Conservation (phyloP, 2,888 invertebrate species). For the Stenichneumon culpator region DNA sequence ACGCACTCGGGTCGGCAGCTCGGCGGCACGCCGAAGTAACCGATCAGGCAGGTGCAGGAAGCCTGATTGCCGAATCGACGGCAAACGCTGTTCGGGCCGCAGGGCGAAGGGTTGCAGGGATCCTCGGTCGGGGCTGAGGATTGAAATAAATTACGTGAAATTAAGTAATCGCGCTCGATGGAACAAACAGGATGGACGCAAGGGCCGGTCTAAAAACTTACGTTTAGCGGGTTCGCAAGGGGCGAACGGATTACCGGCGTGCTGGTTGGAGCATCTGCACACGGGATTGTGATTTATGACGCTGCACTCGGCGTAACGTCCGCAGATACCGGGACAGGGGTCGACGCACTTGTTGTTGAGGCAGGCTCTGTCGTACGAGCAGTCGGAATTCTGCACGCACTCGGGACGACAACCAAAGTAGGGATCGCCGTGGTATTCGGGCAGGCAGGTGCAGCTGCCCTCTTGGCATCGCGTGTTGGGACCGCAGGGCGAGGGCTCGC, state of each 20-base stretch:
- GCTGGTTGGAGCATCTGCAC: constrained; percentile 87
- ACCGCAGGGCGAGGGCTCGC: constrained; percentile 91
- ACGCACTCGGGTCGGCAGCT: constrained; percentile 86
- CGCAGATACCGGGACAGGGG: constrained; percentile 93
- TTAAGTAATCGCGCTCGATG: neutral
- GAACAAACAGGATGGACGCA: neutral
- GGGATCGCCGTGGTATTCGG: constrained; percentile 84
- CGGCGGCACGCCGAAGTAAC: constrained; percentile 86
- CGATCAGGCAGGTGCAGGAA: constrained; percentile 86
- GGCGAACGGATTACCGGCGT: constrained; percentile 87
- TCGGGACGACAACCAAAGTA: constrained; percentile 91
- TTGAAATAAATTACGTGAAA: neutral
- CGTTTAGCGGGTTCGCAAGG: constrained; percentile 85
- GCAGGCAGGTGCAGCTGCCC: constrained; percentile 83
- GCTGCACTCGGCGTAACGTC: constrained; percentile 91
- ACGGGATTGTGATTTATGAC: constrained; percentile 90
- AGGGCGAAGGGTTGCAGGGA: constrained; percentile 85
- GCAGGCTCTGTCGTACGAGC: constrained; percentile 91
- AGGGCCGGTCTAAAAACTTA: constrained; percentile 69
- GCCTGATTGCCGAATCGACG: constrained; percentile 85
- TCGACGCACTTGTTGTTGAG: constrained; percentile 92
- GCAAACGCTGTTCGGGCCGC: constrained; percentile 86
- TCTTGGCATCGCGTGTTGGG: constrained; percentile 89
- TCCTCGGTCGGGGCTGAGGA: constrained; percentile 68
- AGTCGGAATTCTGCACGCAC: constrained; percentile 93